Evolutionary conservation across 2,888 invertebrate species (phyloP).

Genomic region (Tenthredo amoena): DNA sequence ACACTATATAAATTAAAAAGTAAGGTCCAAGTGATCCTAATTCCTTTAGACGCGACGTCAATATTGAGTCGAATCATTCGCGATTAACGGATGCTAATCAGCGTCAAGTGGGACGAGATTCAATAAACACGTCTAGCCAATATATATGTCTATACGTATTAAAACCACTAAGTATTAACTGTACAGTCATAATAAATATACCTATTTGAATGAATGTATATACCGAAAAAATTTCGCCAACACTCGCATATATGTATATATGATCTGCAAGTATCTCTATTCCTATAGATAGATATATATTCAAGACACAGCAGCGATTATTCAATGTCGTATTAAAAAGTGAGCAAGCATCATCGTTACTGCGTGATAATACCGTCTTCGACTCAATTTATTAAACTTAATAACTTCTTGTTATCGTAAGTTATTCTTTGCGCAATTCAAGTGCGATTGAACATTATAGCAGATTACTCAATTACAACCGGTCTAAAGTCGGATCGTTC

Average conservation of each 20-base stretch:
- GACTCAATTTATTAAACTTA: not conserved
- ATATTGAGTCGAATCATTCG: constrained; percentile 8
- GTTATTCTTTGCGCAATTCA: not conserved
- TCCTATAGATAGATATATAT: not conserved
- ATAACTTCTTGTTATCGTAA: not conserved
- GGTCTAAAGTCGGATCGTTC: not conserved
- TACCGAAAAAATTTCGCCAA: not conserved
- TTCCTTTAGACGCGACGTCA: not conserved
- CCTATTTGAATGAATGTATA: not conserved
- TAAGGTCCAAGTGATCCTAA: constrained; percentile 23
- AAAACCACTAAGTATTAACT: not conserved
- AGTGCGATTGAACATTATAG: not conserved
- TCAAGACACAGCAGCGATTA: not conserved
- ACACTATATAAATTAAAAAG: not conserved
- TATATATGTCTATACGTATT: not conserved
- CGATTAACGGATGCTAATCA: not conserved
- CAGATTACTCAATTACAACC: not conserved
- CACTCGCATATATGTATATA: not conserved
- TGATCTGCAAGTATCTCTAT: not conserved
- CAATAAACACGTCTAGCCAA: not conserved
- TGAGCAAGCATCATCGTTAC: not conserved
- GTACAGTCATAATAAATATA: not conserved
- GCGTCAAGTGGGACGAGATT: not conserved
- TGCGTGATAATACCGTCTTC: not conserved
- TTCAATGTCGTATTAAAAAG: not conserved